Percentiles rank a stretch among this genome's conserved stretches.
Conservation (phyloP, 2,113 vertebrate genomes). For the Pterocles burchelli region DNA sequence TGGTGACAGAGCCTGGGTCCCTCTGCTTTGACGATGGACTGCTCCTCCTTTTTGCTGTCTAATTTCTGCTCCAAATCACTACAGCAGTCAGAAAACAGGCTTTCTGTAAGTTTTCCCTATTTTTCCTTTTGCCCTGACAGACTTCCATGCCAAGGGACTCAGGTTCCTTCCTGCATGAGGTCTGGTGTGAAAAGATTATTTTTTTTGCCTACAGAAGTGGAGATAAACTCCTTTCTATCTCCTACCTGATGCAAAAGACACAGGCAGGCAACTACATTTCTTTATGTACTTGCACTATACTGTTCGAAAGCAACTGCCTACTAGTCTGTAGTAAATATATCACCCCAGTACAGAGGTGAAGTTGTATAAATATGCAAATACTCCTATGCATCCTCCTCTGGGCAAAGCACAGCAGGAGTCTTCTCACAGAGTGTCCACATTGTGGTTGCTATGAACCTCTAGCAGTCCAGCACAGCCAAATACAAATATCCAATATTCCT, state of each 20-base stretch:
- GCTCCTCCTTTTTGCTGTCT: not conserved
- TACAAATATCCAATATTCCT: not conserved
- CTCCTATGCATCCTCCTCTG: not conserved
- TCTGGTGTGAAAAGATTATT: not conserved
- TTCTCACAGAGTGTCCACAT: not conserved
- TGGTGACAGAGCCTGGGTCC: not conserved
- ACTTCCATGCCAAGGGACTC: not conserved
- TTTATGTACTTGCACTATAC: not conserved
- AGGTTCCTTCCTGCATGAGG: not conserved
- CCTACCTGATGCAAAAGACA: not conserved
- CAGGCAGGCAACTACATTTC: not conserved
- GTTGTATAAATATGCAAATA: not conserved
- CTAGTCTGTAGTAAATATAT: not conserved
- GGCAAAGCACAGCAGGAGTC: not conserved
- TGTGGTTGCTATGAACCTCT: not conserved
- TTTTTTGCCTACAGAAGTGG: not conserved
- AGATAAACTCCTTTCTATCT: not conserved
- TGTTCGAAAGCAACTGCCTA: not conserved
- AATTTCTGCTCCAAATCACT: not conserved
- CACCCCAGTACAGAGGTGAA: not conserved
- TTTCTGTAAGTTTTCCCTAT: not conserved
- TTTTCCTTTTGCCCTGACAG: not conserved
- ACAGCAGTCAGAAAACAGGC: not conserved
- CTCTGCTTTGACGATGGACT: not conserved
- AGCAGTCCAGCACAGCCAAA: not conserved